A percentile compares a stretch with the other conserved stretches of the same genome.
These are phyloP conservation scores for Rhagoletis pomonella DNA, from an alignment of 1,140 invertebrate genomes.

Conservation along the genomic window DNA sequence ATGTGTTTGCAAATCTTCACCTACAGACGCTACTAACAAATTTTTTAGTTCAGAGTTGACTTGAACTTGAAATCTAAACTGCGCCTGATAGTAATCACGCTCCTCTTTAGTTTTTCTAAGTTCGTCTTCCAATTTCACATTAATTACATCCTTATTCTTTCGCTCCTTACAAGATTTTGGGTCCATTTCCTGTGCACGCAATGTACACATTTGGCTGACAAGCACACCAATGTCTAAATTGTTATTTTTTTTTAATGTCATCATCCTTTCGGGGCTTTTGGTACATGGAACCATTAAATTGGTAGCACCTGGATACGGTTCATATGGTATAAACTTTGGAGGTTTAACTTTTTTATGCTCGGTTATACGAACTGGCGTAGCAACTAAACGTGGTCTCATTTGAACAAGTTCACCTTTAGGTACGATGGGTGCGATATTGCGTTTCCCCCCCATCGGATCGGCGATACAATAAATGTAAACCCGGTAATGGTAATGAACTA, in stretches of 20 bases:
- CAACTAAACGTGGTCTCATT: conserved; percentile 65
- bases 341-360: conserved; percentile 79
- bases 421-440: conserved; percentile 64
- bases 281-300: conserved; percentile 77
- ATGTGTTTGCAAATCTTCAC: conserved; percentile 92
- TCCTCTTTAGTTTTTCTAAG: conserved; percentile 76
- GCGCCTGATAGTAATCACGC: conserved; percentile 80
- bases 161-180: conserved; percentile 53
- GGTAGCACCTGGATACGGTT: conserved; percentile 90
- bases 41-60: conserved; percentile 95
- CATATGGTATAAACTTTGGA: conserved; percentile 91
- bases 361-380: conserved; percentile 53
- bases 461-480: conserved; percentile 67
- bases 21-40: conserved; percentile 93
- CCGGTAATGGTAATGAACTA: conserved; percentile 62
- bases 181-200: conserved; percentile 77
- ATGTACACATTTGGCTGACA: conserved; percentile 80
- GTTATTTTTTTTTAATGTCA: conserved; percentile 76
- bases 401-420: conserved; percentile 70
- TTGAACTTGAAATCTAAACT: conserved; percentile 84
- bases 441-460: conserved; percentile 61
- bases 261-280: conserved; percentile 66
- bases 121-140: conserved; percentile 62
- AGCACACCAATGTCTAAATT: conserved; percentile 83
- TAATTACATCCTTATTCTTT: neutral